Percentiles rank a stretch among this genome's conserved stretches.
phyloP scores from a whole-genome alignment of 1,140 invertebrate species.

The Drosophila ercepeae region DNA sequence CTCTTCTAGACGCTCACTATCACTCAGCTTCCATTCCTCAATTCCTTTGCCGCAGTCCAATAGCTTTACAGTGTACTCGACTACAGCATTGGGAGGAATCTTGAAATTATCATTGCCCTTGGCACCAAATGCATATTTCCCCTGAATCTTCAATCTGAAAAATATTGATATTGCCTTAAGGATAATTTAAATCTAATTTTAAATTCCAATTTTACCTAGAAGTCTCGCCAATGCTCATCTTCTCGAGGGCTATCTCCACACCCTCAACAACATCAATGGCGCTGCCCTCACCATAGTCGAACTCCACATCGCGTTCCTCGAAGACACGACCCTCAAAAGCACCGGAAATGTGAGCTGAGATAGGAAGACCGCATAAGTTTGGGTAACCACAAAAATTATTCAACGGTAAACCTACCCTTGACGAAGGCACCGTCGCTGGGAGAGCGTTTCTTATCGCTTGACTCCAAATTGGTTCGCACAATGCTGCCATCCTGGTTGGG shows the following conservation, averaged over 20 bases:
- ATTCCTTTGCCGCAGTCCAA: conserved; percentile 92
- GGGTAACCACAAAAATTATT: conserved; percentile 18
- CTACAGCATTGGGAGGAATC: conserved; percentile 91
- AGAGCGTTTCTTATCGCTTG: conserved; percentile 86
- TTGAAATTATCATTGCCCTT: conserved; percentile 89
- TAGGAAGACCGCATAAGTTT: conserved; percentile 35
- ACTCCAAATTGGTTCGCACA: conserved; percentile 87
- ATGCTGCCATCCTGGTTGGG: conserved; percentile 93
- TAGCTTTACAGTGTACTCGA: conserved; percentile 93
- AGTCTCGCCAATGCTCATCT: conserved; percentile 93
- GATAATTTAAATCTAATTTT: neutral
- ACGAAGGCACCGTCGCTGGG: conserved; percentile 93
- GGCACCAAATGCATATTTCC: conserved; percentile 92
- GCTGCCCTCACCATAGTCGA: conserved; percentile 93
- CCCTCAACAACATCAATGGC: conserved; percentile 91
- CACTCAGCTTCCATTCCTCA: conserved; percentile 93
- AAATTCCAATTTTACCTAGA: conserved; percentile 86
- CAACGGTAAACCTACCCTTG: conserved; percentile 86
- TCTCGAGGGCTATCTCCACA: conserved; percentile 92
- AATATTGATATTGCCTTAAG: neutral
- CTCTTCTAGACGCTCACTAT: conserved; percentile 91
- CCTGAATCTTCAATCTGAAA: conserved; percentile 86
- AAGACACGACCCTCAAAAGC: conserved; percentile 88
- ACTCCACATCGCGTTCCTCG: conserved; percentile 92
- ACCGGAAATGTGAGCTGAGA: conserved; percentile 91